These are phyloP conservation scores for Gastrophryne carolinensis DNA, from an alignment of 2,797 vertebrate genomes.

Conservation along the genomic window DNA sequence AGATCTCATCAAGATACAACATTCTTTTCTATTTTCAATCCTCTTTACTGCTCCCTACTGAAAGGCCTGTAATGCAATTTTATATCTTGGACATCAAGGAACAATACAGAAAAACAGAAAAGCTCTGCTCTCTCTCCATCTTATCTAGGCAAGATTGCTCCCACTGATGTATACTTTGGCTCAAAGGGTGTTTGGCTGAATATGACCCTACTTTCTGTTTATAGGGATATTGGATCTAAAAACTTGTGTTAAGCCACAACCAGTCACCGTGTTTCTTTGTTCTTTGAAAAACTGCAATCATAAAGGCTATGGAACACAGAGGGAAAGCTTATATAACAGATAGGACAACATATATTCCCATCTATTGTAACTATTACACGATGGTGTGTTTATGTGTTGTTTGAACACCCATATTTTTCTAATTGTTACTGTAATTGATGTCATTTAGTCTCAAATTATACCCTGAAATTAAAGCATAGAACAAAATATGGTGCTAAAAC, in stretches of 20 bases:
- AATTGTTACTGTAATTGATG: no score
- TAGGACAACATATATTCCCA: no score
- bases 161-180: conserved; percentile 34
- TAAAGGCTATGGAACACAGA: no score
- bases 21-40: conserved; percentile 44
- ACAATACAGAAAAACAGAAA: conserved; percentile 50
- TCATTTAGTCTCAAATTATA: no score
- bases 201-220: conserved; percentile 21
- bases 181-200: neutral
- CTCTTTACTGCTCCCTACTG: conserved; percentile 57
- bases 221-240: conserved; percentile 17
- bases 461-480: no score
- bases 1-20: conserved; percentile 56
- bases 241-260: neutral
- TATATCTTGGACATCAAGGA: conserved; percentile 55
- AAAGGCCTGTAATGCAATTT: conserved; percentile 58
- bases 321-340: no score
- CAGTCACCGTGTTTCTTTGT: neutral
- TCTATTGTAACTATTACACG: no score
- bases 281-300: no score
- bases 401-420: no score
- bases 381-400: no score
- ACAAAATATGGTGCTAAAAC: no score
- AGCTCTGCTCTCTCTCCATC: conserved; percentile 18
- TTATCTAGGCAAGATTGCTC: conserved; percentile 29